Percentiles rank a stretch among this genome's conserved stretches.
phyloP scores from a whole-genome alignment of 1,140 invertebrate species.

The Musca vetustissima region DNA sequence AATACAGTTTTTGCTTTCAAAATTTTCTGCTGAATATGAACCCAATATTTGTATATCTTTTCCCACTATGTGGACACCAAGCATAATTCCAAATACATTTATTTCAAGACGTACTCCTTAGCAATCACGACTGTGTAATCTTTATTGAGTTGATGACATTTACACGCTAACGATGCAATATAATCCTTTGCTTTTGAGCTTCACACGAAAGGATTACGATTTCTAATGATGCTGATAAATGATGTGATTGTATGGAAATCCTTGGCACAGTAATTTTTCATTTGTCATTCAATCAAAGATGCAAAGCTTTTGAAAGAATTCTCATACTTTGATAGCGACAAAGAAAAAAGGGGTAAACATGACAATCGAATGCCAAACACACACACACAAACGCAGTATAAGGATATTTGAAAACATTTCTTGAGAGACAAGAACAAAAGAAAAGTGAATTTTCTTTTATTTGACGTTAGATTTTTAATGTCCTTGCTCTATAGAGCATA shows the following conservation, averaged over 20 bases:
- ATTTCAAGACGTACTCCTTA: too few relatives aligned
- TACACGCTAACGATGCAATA: too few relatives aligned
- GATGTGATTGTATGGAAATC: neutral
- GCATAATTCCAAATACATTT: too few relatives aligned
- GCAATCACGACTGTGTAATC: too few relatives aligned
- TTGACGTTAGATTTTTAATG: constrained; percentile 8
- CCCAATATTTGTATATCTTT: too few relatives aligned
- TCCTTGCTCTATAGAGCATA: neutral
- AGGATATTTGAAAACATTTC: neutral
- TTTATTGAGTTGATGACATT: too few relatives aligned
- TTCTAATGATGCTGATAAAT: constrained; percentile 10
- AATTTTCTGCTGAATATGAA: too few relatives aligned
- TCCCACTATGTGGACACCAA: too few relatives aligned
- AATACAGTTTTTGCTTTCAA: too few relatives aligned
- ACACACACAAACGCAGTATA: neutral
- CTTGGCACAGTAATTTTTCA: constrained; percentile 14
- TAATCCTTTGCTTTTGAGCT: too few relatives aligned
- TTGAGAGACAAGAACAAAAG: constrained; percentile 3
- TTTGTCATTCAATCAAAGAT: constrained; percentile 17
- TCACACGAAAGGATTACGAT: too few relatives aligned
- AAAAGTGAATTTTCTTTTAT: constrained; percentile 7
- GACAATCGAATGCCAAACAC: neutral
- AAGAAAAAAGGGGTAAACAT: constrained; percentile 20
- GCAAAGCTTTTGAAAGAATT: constrained; percentile 18
- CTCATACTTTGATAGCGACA: neutral